phyloP scores from a whole-genome alignment of 2,113 vertebrate genomes.

The Athene cunicularia region DNA sequence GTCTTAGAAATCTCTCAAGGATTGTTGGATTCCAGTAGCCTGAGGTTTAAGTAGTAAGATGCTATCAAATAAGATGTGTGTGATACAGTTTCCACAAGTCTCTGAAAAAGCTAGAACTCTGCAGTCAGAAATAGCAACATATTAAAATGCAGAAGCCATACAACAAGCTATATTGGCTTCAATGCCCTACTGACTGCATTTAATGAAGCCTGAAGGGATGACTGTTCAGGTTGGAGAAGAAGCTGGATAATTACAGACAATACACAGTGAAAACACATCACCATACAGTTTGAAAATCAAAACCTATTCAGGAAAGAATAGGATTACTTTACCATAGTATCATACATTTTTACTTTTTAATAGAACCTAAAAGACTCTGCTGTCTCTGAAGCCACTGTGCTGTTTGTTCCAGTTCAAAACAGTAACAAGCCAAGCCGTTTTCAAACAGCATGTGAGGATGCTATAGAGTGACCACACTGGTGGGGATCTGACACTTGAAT shows the following conservation, averaged over 20 bases:
- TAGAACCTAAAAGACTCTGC: not conserved
- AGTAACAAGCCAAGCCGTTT: not conserved
- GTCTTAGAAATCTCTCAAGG: not conserved
- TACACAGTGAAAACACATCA: not conserved
- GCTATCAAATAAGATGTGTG: not conserved
- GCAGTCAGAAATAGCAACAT: not conserved
- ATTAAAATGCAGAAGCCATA: not conserved
- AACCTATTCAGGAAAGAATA: not conserved
- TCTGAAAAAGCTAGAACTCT: not conserved
- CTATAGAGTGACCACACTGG: not conserved
- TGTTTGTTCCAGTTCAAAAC: not conserved
- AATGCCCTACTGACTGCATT: not conserved
- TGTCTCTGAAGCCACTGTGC: not conserved
- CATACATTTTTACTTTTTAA: not conserved
- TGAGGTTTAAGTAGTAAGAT: not conserved
- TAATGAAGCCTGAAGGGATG: slow-evolving; percentile 15
- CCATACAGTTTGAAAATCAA: not conserved
- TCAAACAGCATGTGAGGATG: not conserved
- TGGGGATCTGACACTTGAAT: not conserved
- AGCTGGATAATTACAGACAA: not conserved
- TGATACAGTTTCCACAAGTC: not conserved
- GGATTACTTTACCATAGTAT: not conserved
- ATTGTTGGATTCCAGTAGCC: not conserved
- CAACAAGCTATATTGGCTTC: not conserved
- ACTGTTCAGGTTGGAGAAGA: not conserved